Evolutionary conservation across 2,797 vertebrate species (phyloP), one percentile per base, ranked within the genome.

Genomic region (Trachurus trachurus): DNA sequence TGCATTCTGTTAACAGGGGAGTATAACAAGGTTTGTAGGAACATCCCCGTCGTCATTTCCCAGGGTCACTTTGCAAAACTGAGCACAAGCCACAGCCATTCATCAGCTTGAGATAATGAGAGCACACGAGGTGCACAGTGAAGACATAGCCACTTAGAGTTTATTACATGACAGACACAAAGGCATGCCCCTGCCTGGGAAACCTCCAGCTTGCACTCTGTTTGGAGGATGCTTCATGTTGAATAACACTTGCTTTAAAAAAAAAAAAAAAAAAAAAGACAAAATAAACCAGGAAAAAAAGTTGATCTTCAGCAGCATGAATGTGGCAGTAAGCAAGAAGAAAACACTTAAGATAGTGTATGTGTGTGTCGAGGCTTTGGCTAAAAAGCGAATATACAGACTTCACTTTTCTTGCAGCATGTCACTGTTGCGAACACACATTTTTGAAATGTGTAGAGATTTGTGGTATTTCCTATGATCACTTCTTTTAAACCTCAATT

Each of bases 51-150:
- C 79, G 82, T 92, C 89, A 94, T 92, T 91, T 94, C 86, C 83
- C 90, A 88, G 90, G 93, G 94, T 96, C 94, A 95, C 92, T 95
- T 95, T 94, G 91, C 88, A 88, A 90, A 90, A 81, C 68, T 37
- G 83, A 90, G 82, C 88, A 78, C 78, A 68, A 91, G 91, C 78
- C 82, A 87, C 50, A 65, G 84, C 76, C 89, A 94, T 95, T 94
- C 91, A 95, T 95, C 94, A 95, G 86, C 65, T 74, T 92, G 93
- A 94, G 92, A 87, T 95, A 95, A 95, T 95, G 93, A 95, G 94
- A 94, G 92, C 93, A 90, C 73, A 80, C 64, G 42, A 89, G 87
- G 88, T 87, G 87, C 82, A 82, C 85, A 60, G 85, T 88, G 83
- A 91, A 93, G 88, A 93, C 89, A 26, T 76, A 81, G 68, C 70